Conservation (phyloP, 2,888 invertebrate species). For the Drosophila subsilvestris region DNA sequence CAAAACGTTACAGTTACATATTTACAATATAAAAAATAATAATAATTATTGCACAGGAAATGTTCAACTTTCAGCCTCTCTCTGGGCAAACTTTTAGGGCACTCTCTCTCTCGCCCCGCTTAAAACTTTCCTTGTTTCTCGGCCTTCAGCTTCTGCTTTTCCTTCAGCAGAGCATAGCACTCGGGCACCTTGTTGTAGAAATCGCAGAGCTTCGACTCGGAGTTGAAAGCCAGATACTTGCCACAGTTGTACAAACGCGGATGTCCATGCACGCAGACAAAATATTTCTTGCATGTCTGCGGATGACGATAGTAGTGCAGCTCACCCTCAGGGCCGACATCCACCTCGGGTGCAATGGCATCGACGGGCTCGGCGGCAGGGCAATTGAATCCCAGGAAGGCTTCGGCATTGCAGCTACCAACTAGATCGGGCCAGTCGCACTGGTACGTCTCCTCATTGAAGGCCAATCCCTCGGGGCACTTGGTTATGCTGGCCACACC, state of each 20-base stretch:
- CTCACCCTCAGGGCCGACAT: constrained; percentile 78
- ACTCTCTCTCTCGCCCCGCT: too few relatives aligned
- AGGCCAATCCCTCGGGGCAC: constrained; percentile 94
- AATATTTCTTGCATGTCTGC: constrained; percentile 91
- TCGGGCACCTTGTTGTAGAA: constrained; percentile 81
- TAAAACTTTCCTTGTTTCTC: constrained; percentile 37
- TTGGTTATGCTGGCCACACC: constrained; percentile 89
- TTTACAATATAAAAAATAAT: constrained; percentile 22
- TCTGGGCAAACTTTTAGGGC: not conserved
- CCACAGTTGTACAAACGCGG: constrained; percentile 92
- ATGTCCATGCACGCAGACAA: constrained; percentile 89
- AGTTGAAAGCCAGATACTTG: constrained; percentile 91
- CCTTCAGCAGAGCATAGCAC: constrained; percentile 81
- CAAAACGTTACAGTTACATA: constrained; percentile 24
- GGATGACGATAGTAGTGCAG: constrained; percentile 85
- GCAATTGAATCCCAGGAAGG: constrained; percentile 90
- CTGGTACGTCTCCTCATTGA: constrained; percentile 89
- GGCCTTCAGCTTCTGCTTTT: constrained; percentile 67
- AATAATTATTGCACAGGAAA: constrained; percentile 25
- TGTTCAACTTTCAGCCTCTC: constrained; percentile 55
- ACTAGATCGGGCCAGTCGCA: constrained; percentile 96
- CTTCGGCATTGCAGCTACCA: constrained; percentile 91
- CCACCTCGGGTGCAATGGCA: constrained; percentile 78
- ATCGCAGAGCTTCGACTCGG: constrained; percentile 89
- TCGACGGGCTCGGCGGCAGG: constrained; percentile 82